Percentiles rank a stretch among this genome's conserved stretches.
Conservation (phyloP, 2,888 invertebrate genomes). For the Seira ritae region DNA sequence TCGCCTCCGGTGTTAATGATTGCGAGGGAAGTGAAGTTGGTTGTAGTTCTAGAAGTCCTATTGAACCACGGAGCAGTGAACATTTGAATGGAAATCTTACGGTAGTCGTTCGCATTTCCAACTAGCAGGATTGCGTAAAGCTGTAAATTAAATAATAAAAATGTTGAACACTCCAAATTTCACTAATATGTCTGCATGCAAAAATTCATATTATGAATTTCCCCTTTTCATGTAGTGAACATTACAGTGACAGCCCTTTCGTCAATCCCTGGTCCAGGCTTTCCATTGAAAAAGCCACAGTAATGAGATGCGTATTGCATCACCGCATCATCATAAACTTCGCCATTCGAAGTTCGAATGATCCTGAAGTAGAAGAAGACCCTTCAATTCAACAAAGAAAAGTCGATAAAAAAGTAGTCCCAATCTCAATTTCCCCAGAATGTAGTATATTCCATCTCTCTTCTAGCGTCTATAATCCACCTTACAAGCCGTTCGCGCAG, state of each 20-base stretch:
- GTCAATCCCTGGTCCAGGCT: background rate
- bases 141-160: slow-evolving; percentile 25
- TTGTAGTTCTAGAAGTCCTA: background rate
- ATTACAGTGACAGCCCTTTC: slow-evolving; percentile 24
- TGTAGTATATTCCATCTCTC: background rate
- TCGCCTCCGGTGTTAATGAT: slow-evolving; percentile 44
- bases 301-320: slow-evolving; percentile 51
- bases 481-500: slow-evolving; percentile 62
- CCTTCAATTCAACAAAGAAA: slow-evolving; percentile 17
- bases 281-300: slow-evolving; percentile 33
- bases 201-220: background rate
- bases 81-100: slow-evolving; percentile 52
- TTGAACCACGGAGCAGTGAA: slow-evolving; percentile 47
- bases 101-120: slow-evolving; percentile 52
- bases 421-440: background rate
- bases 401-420: too few relatives aligned
- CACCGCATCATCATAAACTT: slow-evolving; percentile 48
- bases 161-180: background rate
- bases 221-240: slow-evolving; percentile 4
- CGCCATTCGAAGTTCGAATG: slow-evolving; percentile 21
- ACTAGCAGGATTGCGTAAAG: slow-evolving; percentile 52
- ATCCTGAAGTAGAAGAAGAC: slow-evolving; percentile 55
- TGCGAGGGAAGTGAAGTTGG: slow-evolving; percentile 39
- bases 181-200: background rate
- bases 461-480: background rate